A percentile compares a stretch with the other conserved stretches of the same genome.
Evolutionary conservation across 2,797 vertebrate species (phyloP).

Genomic region (Chloroceryle inda): DNA sequence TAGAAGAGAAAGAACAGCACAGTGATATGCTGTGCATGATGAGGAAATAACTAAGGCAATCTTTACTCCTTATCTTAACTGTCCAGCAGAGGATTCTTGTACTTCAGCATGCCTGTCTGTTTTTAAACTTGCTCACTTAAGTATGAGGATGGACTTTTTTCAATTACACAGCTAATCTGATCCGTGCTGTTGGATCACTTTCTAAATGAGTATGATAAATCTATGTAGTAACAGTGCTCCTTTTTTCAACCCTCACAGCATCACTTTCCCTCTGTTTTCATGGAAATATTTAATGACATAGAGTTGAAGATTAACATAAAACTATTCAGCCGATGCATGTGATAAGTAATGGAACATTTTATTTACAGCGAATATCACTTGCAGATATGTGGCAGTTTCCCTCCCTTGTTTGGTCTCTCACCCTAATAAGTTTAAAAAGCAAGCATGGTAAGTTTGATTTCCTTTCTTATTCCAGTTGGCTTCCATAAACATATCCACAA

Average conservation of each 20-base stretch:
- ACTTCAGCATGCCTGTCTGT: not conserved
- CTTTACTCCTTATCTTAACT: not conserved
- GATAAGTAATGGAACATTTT: not conserved
- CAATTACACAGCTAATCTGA: not conserved
- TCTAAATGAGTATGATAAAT: not conserved
- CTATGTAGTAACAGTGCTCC: not conserved
- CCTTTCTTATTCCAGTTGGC: not conserved
- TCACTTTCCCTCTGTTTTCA: not conserved
- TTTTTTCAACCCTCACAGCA: rapidly evolving
- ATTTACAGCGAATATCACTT: not conserved
- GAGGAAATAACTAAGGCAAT: not conserved
- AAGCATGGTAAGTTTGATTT: not conserved
- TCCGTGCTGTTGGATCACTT: not conserved
- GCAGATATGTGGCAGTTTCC: not conserved
- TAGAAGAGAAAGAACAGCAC: not conserved
- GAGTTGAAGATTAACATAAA: not conserved
- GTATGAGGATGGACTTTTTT: not conserved
- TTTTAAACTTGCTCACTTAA: not conserved
- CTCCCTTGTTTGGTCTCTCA: not conserved
- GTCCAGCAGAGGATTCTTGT: not conserved
- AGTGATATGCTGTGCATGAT: not conserved
- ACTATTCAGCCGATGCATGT: not conserved
- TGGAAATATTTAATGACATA: not conserved
- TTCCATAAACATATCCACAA: not conserved
- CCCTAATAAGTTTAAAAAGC: not conserved